Conservation (phyloP, 2,888 invertebrate species). For the Conomelus anceps region DNA sequence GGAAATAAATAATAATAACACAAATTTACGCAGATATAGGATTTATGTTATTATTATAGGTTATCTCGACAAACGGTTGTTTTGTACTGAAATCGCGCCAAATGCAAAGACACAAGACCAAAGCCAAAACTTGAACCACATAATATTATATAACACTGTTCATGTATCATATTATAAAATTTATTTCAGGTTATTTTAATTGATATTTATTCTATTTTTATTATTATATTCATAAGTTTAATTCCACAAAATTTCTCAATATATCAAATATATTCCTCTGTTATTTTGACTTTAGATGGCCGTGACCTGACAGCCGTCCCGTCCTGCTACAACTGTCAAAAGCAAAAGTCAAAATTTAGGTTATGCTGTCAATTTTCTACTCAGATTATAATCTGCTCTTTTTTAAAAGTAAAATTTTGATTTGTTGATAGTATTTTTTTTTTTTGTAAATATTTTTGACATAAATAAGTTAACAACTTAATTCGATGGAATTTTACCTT, state of each 20-base stretch:
- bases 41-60: not conserved
- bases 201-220: not conserved
- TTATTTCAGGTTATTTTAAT: not conserved
- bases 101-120: not conserved
- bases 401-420: not conserved
- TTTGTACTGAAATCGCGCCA: not conserved
- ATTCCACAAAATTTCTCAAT: too few species aligned
- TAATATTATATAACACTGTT: too few species aligned
- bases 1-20: too few species aligned
- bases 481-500: too few species aligned
- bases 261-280: not conserved
- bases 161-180: too few species aligned
- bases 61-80: not conserved
- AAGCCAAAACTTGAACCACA: too few species aligned
- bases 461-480: too few species aligned
- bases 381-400: not conserved
- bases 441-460: not conserved
- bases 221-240: not conserved
- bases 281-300: not conserved
- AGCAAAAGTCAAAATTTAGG: not conserved
- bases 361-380: not conserved
- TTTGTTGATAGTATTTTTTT: not conserved
- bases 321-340: too few species aligned
- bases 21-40: too few species aligned
- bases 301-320: not conserved